phyloP scores from a whole-genome alignment of 1,140 invertebrate genomes.

The Atta colombica region DNA sequence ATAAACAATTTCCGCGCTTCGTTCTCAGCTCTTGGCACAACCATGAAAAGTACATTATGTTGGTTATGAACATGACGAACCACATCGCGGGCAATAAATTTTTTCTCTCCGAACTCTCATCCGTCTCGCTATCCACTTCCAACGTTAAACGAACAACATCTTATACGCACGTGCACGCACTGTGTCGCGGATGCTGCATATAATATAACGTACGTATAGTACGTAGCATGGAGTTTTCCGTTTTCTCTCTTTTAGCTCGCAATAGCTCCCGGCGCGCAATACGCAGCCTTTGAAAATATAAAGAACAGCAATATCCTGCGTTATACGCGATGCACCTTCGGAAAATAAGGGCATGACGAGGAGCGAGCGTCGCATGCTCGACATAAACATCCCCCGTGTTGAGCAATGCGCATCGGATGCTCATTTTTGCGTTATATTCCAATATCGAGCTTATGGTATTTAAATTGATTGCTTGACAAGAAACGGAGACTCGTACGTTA shows the following conservation, averaged over 20 bases:
- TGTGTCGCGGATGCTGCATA: conserved; percentile 11
- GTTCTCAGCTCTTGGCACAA: conserved; percentile 7
- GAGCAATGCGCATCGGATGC: conserved; percentile 77
- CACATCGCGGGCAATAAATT: conserved; percentile 61
- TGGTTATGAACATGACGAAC: conserved; percentile 39
- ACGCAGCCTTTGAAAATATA: conserved; percentile 70
- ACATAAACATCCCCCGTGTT: conserved; percentile 72
- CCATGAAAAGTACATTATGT: conserved; percentile 57
- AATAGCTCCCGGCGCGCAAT: conserved; percentile 26
- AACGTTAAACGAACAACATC: background rate
- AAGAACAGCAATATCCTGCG: conserved; percentile 73
- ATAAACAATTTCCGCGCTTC: conserved; percentile 69
- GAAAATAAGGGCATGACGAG: conserved; percentile 71
- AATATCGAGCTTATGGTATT: conserved; percentile 45
- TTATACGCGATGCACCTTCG: conserved; percentile 43
- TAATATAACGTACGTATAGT: conserved; percentile 30
- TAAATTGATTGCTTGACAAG: conserved; percentile 50
- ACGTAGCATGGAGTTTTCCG: background rate
- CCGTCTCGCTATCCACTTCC: too few relatives aligned
- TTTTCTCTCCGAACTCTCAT: conserved; percentile 7
- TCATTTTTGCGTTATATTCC: conserved; percentile 58
- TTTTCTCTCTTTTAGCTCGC: conserved; percentile 36
- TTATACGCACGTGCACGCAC: conserved; percentile 24
- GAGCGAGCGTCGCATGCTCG: conserved; percentile 62
- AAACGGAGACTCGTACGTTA: conserved; percentile 31